Percentiles rank a stretch among this genome's conserved stretches.
Evolutionary conservation across 2,888 invertebrate species (phyloP).

Genomic region (Sinelater perroti): DNA sequence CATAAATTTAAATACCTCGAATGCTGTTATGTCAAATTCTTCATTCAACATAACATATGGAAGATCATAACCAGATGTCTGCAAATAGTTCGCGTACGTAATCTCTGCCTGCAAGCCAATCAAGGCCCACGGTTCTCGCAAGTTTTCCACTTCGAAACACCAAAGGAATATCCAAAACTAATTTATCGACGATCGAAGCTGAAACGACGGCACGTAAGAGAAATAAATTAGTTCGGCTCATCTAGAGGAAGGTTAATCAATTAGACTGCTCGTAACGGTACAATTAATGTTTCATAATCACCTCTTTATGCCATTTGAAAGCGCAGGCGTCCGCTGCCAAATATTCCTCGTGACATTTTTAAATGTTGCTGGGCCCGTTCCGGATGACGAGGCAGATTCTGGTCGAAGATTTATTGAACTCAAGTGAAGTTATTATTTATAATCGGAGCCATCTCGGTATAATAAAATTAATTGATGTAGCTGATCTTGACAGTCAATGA

Average conservation of each 20-base stretch:
- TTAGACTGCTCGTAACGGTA: conserved; percentile 20
- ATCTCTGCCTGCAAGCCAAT: no score
- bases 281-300: conserved; percentile 15
- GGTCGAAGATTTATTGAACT: conserved; percentile 36
- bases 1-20: no score
- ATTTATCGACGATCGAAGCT: conserved; percentile 4
- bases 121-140: no score
- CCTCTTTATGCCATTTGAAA: conserved; percentile 3
- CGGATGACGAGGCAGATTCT: conserved; percentile 42
- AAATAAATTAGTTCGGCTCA: conserved; percentile 18
- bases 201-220: conserved; percentile 4
- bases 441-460: neutral
- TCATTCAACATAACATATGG: no score
- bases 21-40: no score
- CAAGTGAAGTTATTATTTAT: conserved; percentile 12
- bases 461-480: conserved; percentile 11
- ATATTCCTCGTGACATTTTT: conserved; percentile 39
- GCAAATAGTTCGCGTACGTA: no score
- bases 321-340: conserved; percentile 19
- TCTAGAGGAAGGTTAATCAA: conserved; percentile 22
- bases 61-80: no score
- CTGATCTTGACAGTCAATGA: neutral
- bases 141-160: no score
- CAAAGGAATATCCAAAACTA: neutral
- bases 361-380: conserved; percentile 41